phyloP scores from a whole-genome alignment of 30 jellyfish, hydroid and myxozoan species.

The Hydractinia echinata region DNA sequence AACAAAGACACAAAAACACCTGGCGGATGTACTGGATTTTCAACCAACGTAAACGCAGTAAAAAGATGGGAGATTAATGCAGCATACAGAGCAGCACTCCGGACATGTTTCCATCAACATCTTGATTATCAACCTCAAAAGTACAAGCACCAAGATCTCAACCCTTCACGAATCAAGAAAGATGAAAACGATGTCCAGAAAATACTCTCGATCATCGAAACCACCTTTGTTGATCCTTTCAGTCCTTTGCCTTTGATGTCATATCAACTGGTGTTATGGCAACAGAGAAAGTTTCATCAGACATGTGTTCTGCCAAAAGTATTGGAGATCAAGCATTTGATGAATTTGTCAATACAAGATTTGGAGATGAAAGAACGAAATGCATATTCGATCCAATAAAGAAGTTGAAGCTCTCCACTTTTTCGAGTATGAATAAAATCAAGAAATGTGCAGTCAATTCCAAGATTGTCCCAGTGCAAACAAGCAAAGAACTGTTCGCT shows the following conservation, averaged over 20 bases:
- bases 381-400: conserved; percentile 13
- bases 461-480: conserved; percentile 11
- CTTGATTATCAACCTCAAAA: conserved; percentile 27
- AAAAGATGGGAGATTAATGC: conserved; percentile 46
- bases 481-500: conserved; percentile 18
- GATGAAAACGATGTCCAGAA: conserved; percentile 37
- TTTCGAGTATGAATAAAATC: conserved; percentile 10
- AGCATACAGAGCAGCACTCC: conserved; percentile 45
- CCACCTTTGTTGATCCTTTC: no score
- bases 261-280: conserved; percentile 21
- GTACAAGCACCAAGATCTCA: conserved; percentile 27
- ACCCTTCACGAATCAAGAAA: conserved; percentile 30
- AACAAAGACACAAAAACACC: conserved; percentile 9
- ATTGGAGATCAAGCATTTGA: not conserved
- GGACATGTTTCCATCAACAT: conserved; percentile 37
- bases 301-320: conserved; percentile 1
- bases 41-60: conserved; percentile 34
- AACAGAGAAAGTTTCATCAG: conserved; percentile 10
- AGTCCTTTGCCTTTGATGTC: conserved; percentile 10
- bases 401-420: conserved; percentile 6
- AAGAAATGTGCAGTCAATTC: conserved; percentile 2
- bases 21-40: conserved; percentile 42
- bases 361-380: conserved; percentile 8
- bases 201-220: conserved; percentile 16
- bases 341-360: not conserved